phyloP scores from a whole-genome alignment of 2,797 vertebrate species.

The Tapirus indicus region DNA sequence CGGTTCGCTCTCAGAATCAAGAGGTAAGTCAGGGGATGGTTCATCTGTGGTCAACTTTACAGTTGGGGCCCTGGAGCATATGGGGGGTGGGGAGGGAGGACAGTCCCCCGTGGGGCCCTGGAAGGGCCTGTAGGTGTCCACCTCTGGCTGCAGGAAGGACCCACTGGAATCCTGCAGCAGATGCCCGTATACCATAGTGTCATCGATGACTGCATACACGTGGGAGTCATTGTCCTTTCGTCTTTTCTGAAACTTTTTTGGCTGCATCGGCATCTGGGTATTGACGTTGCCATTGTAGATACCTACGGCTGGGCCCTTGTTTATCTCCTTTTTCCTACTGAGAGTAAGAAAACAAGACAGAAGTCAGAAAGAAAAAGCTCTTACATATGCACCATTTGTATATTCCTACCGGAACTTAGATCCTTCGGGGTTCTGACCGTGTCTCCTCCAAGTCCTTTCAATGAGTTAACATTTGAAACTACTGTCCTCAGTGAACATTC shows the following conservation, averaged over 20 bases:
- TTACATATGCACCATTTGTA: accelerated
- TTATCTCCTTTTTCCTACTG: conserved; percentile 89
- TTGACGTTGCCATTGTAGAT: conserved; percentile 92
- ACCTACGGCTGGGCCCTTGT: conserved; percentile 87
- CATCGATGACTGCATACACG: conserved; percentile 95
- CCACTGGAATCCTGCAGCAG: conserved; percentile 88
- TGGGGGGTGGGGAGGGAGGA: conserved; percentile 91
- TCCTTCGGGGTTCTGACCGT: background rate
- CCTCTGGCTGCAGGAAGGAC: conserved; percentile 84
- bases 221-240: conserved; percentile 93
- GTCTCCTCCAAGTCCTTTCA: background rate
- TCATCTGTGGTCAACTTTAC: conserved; percentile 65
- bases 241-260: conserved; percentile 88
- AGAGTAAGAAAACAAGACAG: background rate
- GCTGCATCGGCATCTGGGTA: conserved; percentile 89
- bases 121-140: conserved; percentile 93
- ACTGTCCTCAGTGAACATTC: background rate
- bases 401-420: no score
- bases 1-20: conserved; percentile 91
- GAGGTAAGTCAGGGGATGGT: background rate
- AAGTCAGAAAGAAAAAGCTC: background rate
- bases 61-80: conserved; percentile 80
- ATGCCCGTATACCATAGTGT: conserved; percentile 93
- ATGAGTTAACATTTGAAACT: background rate
- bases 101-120: conserved; percentile 87